These are phyloP conservation scores for Hemibagrus guttatus DNA, from an alignment of 2,797 vertebrate genomes.

Conservation along the genomic window DNA sequence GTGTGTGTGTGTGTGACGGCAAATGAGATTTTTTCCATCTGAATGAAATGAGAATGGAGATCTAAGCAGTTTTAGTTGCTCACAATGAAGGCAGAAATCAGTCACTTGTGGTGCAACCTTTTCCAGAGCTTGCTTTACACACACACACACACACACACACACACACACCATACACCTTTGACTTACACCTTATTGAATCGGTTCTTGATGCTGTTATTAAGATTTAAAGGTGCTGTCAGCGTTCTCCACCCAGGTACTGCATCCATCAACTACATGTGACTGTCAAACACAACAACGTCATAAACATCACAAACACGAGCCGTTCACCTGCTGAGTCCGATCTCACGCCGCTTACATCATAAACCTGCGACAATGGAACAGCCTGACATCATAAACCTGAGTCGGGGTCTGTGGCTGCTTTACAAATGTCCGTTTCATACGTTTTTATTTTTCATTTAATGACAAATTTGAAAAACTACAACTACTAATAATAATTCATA, in stretches of 20 bases:
- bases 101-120: conserved; percentile 21
- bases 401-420: background rate
- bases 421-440: background rate
- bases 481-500: background rate
- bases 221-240: conserved; percentile 40
- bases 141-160: conserved; percentile 19
- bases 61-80: conserved; percentile 31
- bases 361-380: conserved; percentile 29
- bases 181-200: background rate
- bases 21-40: conserved; percentile 33
- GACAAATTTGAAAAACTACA: no score
- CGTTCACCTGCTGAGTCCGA: conserved; percentile 14
- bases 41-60: conserved; percentile 34
- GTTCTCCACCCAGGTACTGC: conserved; percentile 28
- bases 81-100: conserved; percentile 29
- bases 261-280: conserved; percentile 39
- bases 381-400: conserved; percentile 6
- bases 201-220: conserved; percentile 35
- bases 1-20: background rate
- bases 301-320: conserved; percentile 51
- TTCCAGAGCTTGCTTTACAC: conserved; percentile 19
- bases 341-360: conserved; percentile 30
- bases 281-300: conserved; percentile 44
- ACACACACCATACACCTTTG: background rate
- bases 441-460: background rate